Conservation (phyloP, 1,140 invertebrate genomes). For the Homalodisca vitripennis region DNA sequence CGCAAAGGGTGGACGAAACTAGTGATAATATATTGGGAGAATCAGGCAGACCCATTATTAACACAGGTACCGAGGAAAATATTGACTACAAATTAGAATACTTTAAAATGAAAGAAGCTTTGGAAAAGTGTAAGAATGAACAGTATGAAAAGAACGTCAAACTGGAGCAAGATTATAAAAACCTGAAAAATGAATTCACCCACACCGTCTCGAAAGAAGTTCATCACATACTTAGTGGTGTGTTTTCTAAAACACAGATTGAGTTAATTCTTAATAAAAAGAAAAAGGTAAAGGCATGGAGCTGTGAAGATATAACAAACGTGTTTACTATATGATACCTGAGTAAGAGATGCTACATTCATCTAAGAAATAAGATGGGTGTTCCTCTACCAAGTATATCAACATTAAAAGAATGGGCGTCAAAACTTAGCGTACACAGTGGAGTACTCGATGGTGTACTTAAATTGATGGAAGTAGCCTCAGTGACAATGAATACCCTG, state of each 20-base stretch:
- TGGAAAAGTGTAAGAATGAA: too few relatives aligned
- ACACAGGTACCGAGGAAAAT: too few relatives aligned
- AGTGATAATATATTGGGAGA: too few relatives aligned
- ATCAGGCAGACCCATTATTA: too few relatives aligned
- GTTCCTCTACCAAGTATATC: conserved; percentile 11
- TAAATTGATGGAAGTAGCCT: not conserved
- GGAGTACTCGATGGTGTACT: not conserved
- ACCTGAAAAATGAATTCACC: too few relatives aligned
- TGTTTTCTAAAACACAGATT: not conserved
- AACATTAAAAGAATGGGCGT: conserved; percentile 6
- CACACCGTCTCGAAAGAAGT: too few relatives aligned
- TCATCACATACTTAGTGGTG: not conserved
- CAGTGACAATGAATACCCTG: conserved; percentile 22
- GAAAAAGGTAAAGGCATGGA: not conserved
- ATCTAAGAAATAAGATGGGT: not conserved
- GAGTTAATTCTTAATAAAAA: not conserved
- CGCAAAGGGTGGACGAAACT: too few relatives aligned
- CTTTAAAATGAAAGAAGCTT: too few relatives aligned
- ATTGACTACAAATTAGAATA: too few relatives aligned
- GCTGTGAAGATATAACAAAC: not conserved
- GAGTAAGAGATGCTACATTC: conserved; percentile 2
- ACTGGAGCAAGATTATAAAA: too few relatives aligned
- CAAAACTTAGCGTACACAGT: not conserved
- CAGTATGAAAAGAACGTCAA: too few relatives aligned
- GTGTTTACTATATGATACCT: conserved; percentile 4